Evolutionary conservation across 2,888 invertebrate genomes (phyloP).

Genomic region (Lithophane ornitopus): DNA sequence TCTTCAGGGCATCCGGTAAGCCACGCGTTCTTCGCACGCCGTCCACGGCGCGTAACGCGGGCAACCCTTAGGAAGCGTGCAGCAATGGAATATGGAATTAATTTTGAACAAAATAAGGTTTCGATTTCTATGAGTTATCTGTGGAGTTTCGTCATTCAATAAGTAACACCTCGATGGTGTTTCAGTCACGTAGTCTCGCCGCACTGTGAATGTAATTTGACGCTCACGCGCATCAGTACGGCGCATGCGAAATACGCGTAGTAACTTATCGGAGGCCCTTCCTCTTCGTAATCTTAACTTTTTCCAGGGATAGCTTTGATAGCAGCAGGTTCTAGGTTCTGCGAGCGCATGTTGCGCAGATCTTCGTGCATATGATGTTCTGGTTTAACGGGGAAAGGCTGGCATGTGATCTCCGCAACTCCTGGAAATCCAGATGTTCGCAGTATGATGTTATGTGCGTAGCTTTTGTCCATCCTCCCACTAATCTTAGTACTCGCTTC

Average conservation of each 20-base stretch:
- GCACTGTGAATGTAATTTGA: constrained; percentile 26
- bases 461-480: constrained; percentile 20
- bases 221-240: constrained; percentile 39
- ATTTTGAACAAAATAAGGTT: constrained; percentile 3
- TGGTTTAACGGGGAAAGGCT: constrained; percentile 52
- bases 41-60: constrained; percentile 45
- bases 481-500: constrained; percentile 18
- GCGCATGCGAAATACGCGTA: constrained; percentile 51
- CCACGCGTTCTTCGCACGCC: constrained; percentile 53
- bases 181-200: constrained; percentile 29
- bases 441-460: constrained; percentile 45
- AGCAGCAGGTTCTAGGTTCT: constrained; percentile 47
- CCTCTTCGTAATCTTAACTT: constrained; percentile 54
- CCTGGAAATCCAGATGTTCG: constrained; percentile 52
- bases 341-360: constrained; percentile 38
- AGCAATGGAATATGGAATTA: constrained; percentile 26
- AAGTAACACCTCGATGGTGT: constrained; percentile 25
- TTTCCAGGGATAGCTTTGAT: constrained; percentile 46
- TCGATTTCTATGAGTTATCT: constrained; percentile 20
- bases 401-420: constrained; percentile 55
- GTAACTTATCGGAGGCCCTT: constrained; percentile 53
- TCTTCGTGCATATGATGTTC: constrained; percentile 46
- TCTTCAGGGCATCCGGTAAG: constrained; percentile 41
- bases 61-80: constrained; percentile 22
- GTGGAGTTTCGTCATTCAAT: constrained; percentile 20